Evolutionary conservation across 1,140 invertebrate genomes (phyloP).

Genomic region (Andricus grossulariae): DNA sequence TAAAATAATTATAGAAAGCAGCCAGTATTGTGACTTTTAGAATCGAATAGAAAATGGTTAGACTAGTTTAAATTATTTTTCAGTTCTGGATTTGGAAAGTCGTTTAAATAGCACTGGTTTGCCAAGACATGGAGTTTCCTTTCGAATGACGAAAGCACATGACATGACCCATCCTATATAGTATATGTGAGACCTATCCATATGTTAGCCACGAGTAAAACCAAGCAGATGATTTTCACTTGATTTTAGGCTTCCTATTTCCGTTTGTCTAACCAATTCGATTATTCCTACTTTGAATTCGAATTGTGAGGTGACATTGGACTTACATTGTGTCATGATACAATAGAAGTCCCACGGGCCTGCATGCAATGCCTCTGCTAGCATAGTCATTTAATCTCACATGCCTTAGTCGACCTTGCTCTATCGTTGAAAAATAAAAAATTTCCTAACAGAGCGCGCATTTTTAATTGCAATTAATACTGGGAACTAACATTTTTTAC

Average conservation of each 20-base stretch:
- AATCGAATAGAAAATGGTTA: not conserved
- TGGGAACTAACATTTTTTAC: not conserved
- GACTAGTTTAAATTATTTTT: not conserved
- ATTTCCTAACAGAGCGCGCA: slow-evolving; percentile 5
- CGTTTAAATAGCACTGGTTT: not conserved
- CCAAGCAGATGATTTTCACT: slow-evolving; percentile 9
- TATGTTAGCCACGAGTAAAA: not conserved
- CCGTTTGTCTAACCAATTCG: not conserved
- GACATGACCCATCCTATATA: not conserved
- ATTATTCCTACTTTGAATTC: not conserved
- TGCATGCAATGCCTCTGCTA: slow-evolving; percentile 14
- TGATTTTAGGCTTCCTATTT: slow-evolving; percentile 5
- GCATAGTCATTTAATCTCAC: slow-evolving; percentile 22
- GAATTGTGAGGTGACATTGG: slow-evolving; percentile 22
- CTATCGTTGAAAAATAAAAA: not conserved
- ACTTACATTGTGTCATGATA: slow-evolving; percentile 16
- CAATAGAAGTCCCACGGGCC: slow-evolving; percentile 27
- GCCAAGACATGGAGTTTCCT: slow-evolving; percentile 4
- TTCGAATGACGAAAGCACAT: not conserved
- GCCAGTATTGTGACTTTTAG: not conserved
- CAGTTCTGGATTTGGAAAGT: slow-evolving; percentile 8
- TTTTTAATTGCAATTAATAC: slow-evolving; percentile 24
- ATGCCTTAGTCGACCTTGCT: slow-evolving; percentile 22
- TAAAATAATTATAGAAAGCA: not conserved
- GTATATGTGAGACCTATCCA: not conserved